phyloP scores from a whole-genome alignment of 2,113 vertebrate species.

The Pitta sordida region DNA sequence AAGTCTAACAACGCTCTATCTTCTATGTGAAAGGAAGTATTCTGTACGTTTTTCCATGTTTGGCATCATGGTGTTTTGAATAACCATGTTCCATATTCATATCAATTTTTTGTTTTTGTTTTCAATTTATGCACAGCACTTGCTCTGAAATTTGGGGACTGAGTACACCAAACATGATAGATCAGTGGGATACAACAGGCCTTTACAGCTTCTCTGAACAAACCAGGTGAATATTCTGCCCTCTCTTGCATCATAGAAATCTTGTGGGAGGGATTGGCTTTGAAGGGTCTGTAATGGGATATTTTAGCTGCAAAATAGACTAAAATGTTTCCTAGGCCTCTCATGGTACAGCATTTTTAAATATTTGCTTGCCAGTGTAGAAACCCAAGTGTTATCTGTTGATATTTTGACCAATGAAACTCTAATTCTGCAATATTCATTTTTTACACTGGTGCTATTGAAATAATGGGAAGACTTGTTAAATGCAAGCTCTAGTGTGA shows the following conservation, averaged over 20 bases:
- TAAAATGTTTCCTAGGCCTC: slow-evolving; percentile 68
- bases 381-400: slow-evolving; percentile 64
- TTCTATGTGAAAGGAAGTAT: slow-evolving; percentile 81
- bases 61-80: slow-evolving; percentile 89
- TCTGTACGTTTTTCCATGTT: slow-evolving; percentile 82
- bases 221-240: slow-evolving; percentile 98
- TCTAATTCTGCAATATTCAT: slow-evolving; percentile 45
- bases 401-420: slow-evolving; percentile 78
- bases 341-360: slow-evolving; percentile 67
- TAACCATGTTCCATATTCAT: slow-evolving; percentile 91
- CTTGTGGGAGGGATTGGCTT: slow-evolving; percentile 73
- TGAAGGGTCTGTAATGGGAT: slow-evolving; percentile 71
- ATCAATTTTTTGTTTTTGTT: slow-evolving; percentile 81
- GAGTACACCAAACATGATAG: slow-evolving; percentile 99
- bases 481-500: slow-evolving; percentile 48
- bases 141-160: slow-evolving; percentile 99
- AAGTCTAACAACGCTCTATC: slow-evolving; percentile 58
- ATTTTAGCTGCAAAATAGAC: slow-evolving; percentile 62
- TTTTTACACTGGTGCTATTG: slow-evolving; percentile 44
- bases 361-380: slow-evolving; percentile 59
- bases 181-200: slow-evolving; percentile 99
- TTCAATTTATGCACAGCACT: slow-evolving; percentile 96
- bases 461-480: slow-evolving; percentile 65
- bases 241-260: slow-evolving; percentile 75
- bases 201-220: slow-evolving; percentile 99